These are phyloP conservation scores for Cephalopachus bancanus DNA, from an alignment of 2,797 vertebrate species.

Conservation along the genomic window DNA sequence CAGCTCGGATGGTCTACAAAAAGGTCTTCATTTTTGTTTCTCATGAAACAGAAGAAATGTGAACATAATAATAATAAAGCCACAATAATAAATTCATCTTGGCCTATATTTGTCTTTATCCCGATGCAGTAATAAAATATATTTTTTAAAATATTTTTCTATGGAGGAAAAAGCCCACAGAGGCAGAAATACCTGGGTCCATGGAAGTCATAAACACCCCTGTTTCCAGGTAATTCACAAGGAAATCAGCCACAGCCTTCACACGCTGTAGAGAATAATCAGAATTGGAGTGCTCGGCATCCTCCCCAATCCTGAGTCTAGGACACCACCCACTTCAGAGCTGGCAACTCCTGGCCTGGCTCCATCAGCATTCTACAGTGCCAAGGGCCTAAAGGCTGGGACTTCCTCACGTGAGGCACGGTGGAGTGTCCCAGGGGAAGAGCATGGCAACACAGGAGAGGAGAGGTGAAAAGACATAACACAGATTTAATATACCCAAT, in stretches of 20 bases:
- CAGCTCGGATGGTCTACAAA: background rate
- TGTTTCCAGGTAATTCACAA: background rate
- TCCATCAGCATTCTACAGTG: background rate
- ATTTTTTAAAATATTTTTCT: background rate
- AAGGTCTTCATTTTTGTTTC: background rate
- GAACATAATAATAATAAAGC: background rate
- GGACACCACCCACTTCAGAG: background rate
- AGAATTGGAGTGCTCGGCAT: fast-evolving
- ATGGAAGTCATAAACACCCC: background rate
- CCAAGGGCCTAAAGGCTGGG: background rate
- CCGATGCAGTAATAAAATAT: background rate
- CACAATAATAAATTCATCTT: background rate
- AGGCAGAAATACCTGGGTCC: background rate
- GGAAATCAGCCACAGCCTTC: background rate
- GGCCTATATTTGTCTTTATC: background rate
- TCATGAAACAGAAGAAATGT: constrained; percentile 6
- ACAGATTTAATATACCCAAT: too few species aligned
- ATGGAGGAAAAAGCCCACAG: background rate
- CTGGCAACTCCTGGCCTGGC: background rate
- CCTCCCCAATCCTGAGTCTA: background rate
- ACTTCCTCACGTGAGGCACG: background rate
- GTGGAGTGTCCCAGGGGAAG: background rate
- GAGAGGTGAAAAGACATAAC: background rate
- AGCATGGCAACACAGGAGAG: too few species aligned
- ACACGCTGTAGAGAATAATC: background rate